Evolutionary conservation across 2,888 invertebrate genomes (phyloP).

Genomic region (Diloba caeruleocephala): DNA sequence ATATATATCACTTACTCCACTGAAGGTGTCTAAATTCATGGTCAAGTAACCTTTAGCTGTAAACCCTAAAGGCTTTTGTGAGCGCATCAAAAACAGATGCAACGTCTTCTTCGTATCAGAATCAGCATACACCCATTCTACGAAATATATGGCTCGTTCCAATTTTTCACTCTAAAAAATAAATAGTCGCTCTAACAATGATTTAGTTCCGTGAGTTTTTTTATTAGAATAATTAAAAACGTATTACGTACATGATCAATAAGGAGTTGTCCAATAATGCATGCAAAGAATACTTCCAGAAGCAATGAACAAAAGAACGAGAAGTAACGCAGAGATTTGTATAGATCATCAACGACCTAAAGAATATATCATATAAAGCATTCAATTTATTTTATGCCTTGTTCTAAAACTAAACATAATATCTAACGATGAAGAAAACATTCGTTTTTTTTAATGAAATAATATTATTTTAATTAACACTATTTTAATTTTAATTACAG

Average conservation of each 20-base stretch:
- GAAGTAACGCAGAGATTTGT: conserved; percentile 75
- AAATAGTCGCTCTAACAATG: background rate
- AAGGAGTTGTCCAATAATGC: conserved; percentile 78
- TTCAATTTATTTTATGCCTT: too few species aligned
- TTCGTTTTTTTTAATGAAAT: too few species aligned
- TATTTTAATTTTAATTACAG: too few species aligned
- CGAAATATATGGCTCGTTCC: conserved; percentile 70
- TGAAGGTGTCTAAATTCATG: conserved; percentile 79
- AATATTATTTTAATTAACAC: too few species aligned
- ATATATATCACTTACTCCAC: conserved; percentile 68
- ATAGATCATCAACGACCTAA: conserved; percentile 75
- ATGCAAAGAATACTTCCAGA: conserved; percentile 73
- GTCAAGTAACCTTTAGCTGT: conserved; percentile 74
- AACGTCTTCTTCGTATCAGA: conserved; percentile 68
- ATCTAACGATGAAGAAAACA: too few species aligned
- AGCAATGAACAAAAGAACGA: conserved; percentile 75
- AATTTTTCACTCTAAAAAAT: conserved; percentile 73
- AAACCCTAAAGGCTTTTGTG: conserved; percentile 75
- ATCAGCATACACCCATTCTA: conserved; percentile 75
- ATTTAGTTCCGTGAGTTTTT: background rate
- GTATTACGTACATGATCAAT: conserved; percentile 71
- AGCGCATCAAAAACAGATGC: conserved; percentile 70
- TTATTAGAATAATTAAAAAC: background rate
- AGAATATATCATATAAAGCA: conserved; percentile 43
- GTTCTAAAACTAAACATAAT: too few species aligned